Evolutionary conservation across 2,113 vertebrate species (phyloP).

Genomic region (rat (Rattus norvegicus)): DNA sequence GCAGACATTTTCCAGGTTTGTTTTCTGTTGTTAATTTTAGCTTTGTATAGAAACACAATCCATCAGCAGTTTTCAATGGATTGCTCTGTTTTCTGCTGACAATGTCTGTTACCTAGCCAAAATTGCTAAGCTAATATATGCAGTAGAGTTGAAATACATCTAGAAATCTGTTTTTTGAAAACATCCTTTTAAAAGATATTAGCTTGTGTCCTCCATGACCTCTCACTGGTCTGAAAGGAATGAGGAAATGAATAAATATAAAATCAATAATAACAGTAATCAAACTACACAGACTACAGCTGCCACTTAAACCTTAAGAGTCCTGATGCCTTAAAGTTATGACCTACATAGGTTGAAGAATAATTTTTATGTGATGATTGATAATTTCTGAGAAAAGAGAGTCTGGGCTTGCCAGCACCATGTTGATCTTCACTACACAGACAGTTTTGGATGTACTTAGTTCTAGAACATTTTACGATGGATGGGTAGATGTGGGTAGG

Average conservation of each 20-base stretch:
- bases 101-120: constrained; percentile 43
- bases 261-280: neutral
- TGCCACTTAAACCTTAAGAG: neutral
- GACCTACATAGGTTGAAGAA: neutral
- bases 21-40: constrained; percentile 47
- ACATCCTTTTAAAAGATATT: neutral
- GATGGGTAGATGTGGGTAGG: neutral
- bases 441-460: neutral
- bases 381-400: neutral
- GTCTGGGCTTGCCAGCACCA: neutral
- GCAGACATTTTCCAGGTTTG: neutral
- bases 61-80: constrained; percentile 53
- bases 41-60: neutral
- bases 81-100: constrained; percentile 55
- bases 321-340: neutral
- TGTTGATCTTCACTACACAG: neutral
- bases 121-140: neutral
- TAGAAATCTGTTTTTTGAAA: neutral
- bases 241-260: fast-evolving
- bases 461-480: neutral
- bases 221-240: neutral
- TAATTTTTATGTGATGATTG: neutral
- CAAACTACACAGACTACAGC: neutral
- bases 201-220: neutral
- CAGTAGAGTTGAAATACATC: neutral